Conservation (phyloP, 2,888 invertebrate species). For the Sinodicranocentrus sp. region DNA sequence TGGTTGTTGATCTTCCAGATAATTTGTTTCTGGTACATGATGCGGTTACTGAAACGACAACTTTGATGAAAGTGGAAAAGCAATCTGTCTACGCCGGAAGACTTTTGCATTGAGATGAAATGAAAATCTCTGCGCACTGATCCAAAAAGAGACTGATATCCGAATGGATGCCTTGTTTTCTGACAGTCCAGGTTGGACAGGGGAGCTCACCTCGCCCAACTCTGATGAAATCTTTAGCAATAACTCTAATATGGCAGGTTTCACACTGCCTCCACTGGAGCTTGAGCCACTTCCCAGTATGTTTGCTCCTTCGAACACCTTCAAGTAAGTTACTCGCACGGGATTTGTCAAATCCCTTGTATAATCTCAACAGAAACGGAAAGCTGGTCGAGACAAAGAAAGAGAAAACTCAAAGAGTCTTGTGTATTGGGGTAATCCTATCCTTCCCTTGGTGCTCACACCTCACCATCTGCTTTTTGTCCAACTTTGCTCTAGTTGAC, state of each 20-base stretch:
- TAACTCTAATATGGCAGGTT: constrained; percentile 90
- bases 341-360: not conserved
- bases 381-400: too few species aligned
- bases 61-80: constrained; percentile 23
- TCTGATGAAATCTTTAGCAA: constrained; percentile 75
- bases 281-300: constrained; percentile 92
- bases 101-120: constrained; percentile 36
- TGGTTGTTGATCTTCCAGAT: not conserved
- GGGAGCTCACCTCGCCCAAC: constrained; percentile 75
- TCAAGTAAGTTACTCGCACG: constrained; percentile 76
- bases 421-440: too few species aligned
- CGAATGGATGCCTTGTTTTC: constrained; percentile 76
- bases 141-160: constrained; percentile 66
- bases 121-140: constrained; percentile 70
- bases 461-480: too few species aligned
- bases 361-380: too few species aligned
- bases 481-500: too few species aligned
- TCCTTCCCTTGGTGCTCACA: too few species aligned
- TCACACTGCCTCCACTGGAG: constrained; percentile 89
- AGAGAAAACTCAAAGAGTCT: too few species aligned
- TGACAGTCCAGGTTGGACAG: constrained; percentile 76
- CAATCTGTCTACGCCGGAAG: constrained; percentile 8
- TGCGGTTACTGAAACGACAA: not conserved
- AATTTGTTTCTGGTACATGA: not conserved
- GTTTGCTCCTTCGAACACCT: constrained; percentile 82